A percentile compares a stretch with the other conserved stretches of the same genome.
Conservation (phyloP, 2,888 invertebrate species). For the Cephus runcator region DNA sequence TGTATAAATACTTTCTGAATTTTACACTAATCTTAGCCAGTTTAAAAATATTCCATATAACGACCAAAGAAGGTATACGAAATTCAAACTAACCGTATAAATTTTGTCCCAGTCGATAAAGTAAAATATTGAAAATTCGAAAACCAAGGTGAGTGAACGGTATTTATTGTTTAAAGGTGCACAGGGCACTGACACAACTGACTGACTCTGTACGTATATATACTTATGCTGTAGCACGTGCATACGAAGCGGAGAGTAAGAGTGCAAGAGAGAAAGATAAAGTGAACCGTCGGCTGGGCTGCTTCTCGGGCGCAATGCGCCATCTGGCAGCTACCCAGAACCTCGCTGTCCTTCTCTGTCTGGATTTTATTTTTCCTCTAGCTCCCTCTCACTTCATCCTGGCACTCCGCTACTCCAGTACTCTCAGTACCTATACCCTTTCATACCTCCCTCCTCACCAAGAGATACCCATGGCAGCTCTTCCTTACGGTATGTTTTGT, state of each 20-base stretch:
- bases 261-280: not conserved
- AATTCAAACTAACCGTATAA: not conserved
- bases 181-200: not conserved
- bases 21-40: not conserved
- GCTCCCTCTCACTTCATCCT: conserved; percentile 6
- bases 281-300: conserved; percentile 12
- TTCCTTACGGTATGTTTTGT: conserved; percentile 25
- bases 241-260: not conserved
- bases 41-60: not conserved
- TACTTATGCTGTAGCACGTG: not conserved
- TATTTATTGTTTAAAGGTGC: not conserved
- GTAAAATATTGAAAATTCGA: not conserved
- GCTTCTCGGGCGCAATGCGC: conserved; percentile 48
- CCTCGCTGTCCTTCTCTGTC: conserved; percentile 20
- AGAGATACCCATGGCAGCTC: not conserved
- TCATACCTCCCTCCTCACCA: not conserved
- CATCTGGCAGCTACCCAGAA: conserved; percentile 52
- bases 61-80: not conserved
- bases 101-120: not conserved
- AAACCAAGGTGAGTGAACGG: not conserved
- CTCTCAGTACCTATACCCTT: not conserved
- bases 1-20: not conserved
- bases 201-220: not conserved
- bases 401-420: not conserved
- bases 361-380: conserved; percentile 16